Evolutionary conservation across 1,140 invertebrate genomes (phyloP).

Genomic region (Zaprionus kolodkinae): DNA sequence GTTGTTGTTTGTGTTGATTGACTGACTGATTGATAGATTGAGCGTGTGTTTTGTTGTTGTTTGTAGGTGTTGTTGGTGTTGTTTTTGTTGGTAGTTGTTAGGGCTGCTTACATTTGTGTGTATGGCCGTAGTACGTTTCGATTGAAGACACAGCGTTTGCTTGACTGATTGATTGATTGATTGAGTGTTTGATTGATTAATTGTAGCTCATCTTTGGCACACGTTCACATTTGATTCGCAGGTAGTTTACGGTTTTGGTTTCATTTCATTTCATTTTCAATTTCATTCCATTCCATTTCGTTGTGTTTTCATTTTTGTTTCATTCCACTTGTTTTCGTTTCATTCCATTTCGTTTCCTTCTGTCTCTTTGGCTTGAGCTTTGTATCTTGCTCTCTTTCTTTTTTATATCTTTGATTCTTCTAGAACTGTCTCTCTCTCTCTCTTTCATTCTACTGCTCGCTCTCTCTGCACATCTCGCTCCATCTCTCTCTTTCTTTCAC

Average conservation of each 20-base stretch:
- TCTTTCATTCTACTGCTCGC: conserved; percentile 4
- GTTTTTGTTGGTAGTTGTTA: conserved; percentile 7
- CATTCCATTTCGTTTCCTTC: conserved; percentile 14
- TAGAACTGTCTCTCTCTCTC: background rate
- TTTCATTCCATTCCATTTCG: conserved; percentile 27
- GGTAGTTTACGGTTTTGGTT: conserved; percentile 45
- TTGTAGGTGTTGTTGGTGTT: conserved; percentile 16
- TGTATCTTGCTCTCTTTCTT: background rate
- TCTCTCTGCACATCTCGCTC: background rate
- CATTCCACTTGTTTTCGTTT: conserved; percentile 22
- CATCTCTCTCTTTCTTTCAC: conserved; percentile 20
- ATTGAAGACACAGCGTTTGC: conserved; percentile 16
- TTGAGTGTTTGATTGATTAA: conserved; percentile 35
- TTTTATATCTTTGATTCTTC: background rate
- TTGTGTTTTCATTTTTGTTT: conserved; percentile 2
- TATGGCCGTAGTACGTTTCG: conserved; percentile 27
- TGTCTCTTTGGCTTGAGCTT: conserved; percentile 45
- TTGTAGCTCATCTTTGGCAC: conserved; percentile 69
- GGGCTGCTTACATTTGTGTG: conserved; percentile 51
- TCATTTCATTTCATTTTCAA: conserved; percentile 34
- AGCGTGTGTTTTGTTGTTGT: conserved; percentile 22
- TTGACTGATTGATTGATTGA: conserved; percentile 38
- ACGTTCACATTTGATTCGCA: conserved; percentile 48
- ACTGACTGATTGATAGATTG: conserved; percentile 28
- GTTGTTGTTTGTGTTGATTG: conserved; percentile 38